Conservation (phyloP, 30 jellyfish, hydroid and myxozoan species). For the Morbakka virulenta region DNA sequence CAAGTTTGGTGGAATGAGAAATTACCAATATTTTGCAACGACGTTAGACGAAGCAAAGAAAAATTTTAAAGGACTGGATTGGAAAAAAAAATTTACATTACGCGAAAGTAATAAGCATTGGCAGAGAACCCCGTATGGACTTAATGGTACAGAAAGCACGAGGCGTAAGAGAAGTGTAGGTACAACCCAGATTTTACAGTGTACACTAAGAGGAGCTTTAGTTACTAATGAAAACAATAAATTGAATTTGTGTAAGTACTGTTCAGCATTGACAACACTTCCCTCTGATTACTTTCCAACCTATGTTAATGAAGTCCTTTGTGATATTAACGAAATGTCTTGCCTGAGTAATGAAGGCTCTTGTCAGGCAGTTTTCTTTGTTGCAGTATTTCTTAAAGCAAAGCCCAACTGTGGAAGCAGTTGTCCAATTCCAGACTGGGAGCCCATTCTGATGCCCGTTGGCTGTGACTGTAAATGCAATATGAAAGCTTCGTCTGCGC, state of each 20-base stretch:
- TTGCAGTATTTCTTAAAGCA: constrained; percentile 22
- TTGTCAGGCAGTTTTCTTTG: constrained; percentile 4
- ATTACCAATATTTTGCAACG: no score
- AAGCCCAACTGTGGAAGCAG: constrained; percentile 13
- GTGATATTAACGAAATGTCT: constrained; percentile 7
- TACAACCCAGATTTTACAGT: no score
- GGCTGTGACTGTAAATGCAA: constrained; percentile 44
- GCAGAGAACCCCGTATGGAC: no score
- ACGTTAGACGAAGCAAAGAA: no score
- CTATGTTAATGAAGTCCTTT: constrained; percentile 46
- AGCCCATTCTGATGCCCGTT: background rate
- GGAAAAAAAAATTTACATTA: no score
- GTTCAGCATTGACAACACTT: constrained; percentile 45
- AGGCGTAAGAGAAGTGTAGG: no score
- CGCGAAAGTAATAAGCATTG: no score
- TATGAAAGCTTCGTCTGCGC: constrained; percentile 4
- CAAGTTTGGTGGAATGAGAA: no score
- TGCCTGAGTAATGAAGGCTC: constrained; percentile 47
- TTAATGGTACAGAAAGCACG: no score
- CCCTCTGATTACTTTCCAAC: constrained; percentile 48
- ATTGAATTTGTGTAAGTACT: constrained; percentile 38
- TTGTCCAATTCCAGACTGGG: constrained; percentile 32
- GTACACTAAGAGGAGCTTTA: no score
- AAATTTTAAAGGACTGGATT: no score
- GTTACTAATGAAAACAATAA: no score